Evolutionary conservation across 1,140 invertebrate species (phyloP).

Genomic region (Eumaeus atala): DNA sequence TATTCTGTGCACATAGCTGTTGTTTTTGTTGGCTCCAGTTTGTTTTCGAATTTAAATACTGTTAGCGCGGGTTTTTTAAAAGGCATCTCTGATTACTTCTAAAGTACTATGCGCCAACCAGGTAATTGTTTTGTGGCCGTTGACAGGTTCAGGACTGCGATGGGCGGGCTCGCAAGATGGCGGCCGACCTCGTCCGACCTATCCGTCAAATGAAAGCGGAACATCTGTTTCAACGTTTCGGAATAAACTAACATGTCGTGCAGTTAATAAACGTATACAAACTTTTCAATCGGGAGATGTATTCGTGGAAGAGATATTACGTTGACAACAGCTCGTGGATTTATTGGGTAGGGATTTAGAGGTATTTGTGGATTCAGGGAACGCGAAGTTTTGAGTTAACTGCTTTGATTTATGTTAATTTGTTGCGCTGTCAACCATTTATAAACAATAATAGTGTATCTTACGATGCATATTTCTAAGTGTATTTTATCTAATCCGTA

Average conservation of each 20-base stretch:
- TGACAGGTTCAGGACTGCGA: constrained; percentile 49
- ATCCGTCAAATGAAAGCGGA: constrained; percentile 62
- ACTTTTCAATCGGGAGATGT: constrained; percentile 46
- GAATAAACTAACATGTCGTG: constrained; percentile 50
- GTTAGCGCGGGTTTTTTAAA: constrained; percentile 30
- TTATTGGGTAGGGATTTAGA: constrained; percentile 37
- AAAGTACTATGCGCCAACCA: constrained; percentile 42
- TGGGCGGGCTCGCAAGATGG: constrained; percentile 64
- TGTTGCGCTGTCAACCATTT: constrained; percentile 2
- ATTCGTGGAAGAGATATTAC: constrained; percentile 35
- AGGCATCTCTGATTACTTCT: constrained; percentile 45
- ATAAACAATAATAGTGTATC: neutral
- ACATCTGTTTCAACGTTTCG: constrained; percentile 70
- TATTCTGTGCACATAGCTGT: constrained; percentile 1
- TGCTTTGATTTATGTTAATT: constrained; percentile 29
- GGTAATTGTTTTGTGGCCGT: constrained; percentile 60
- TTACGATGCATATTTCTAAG: neutral
- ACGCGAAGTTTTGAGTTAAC: constrained; percentile 29
- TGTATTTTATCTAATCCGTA: too few species aligned
- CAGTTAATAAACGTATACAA: constrained; percentile 48
- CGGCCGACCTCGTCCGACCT: constrained; percentile 63
- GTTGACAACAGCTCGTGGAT: constrained; percentile 36
- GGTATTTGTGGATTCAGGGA: constrained; percentile 30
- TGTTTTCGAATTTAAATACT: constrained; percentile 13
- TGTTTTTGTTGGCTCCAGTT: constrained; percentile 7